Percentiles rank a stretch among this genome's conserved stretches.
These are phyloP conservation scores for Steinernema hermaphroditum DNA, from an alignment of 2,888 invertebrate species.

Conservation along the genomic window DNA sequence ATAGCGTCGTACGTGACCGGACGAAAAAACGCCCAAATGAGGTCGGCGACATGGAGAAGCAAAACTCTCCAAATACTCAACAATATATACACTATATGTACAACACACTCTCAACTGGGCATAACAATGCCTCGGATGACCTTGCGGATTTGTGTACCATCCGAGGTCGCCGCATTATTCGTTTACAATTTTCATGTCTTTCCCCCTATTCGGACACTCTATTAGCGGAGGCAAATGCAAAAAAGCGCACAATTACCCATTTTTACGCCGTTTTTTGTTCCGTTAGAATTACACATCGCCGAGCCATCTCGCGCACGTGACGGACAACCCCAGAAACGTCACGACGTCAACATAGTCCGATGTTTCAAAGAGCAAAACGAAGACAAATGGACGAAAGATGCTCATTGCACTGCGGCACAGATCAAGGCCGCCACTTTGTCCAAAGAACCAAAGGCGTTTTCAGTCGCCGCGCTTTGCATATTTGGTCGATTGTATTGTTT, in stretches of 20 bases:
- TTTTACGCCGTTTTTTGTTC: not conserved
- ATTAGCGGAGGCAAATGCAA: not conserved
- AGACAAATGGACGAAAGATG: not conserved
- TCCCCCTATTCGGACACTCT: not conserved
- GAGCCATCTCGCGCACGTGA: not conserved
- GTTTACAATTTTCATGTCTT: constrained; percentile 17
- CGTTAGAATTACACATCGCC: not conserved
- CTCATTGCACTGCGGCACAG: not conserved
- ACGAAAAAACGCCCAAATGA: not conserved
- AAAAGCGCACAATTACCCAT: not conserved
- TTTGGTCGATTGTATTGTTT: not conserved
- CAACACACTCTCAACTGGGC: not conserved
- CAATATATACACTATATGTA: not conserved
- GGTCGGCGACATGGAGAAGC: not conserved
- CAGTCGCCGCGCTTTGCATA: not conserved
- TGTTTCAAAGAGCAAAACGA: not conserved
- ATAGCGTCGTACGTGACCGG: too few species aligned
- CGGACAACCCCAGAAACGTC: too few species aligned
- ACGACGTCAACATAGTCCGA: not conserved
- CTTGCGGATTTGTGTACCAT: constrained; percentile 26
- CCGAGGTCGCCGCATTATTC: constrained; percentile 22
- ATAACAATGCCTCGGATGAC: constrained; percentile 7
- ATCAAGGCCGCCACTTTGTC: constrained; percentile 10
- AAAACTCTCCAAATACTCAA: not conserved
- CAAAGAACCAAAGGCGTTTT: not conserved